Conservation (phyloP, 2,797 vertebrate genomes). For the Rhynchotus rufescens region DNA sequence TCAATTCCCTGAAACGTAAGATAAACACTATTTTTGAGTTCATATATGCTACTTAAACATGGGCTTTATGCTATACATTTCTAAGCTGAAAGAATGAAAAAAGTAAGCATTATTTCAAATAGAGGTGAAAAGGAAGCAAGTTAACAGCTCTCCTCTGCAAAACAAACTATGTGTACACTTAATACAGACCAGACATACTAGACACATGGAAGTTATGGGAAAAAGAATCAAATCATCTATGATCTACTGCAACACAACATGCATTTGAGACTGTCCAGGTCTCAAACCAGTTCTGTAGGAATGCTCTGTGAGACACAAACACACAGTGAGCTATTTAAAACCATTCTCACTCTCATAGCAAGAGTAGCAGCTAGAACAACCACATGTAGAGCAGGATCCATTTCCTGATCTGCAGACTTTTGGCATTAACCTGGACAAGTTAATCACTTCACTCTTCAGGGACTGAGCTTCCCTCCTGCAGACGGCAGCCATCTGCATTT, state of each 20-base stretch:
- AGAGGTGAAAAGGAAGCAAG: neutral
- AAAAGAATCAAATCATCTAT: rapidly evolving
- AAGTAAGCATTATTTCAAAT: neutral
- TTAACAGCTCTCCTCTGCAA: neutral
- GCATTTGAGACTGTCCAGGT: neutral
- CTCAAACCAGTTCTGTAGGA: neutral
- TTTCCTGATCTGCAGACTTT: rapidly evolving
- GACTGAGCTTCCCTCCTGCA: neutral
- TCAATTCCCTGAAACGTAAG: neutral
- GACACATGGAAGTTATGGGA: rapidly evolving
- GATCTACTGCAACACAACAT: rapidly evolving
- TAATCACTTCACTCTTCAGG: neutral
- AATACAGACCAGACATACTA: neutral
- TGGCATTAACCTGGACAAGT: rapidly evolving
- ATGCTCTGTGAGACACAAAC: neutral
- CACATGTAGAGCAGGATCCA: rapidly evolving
- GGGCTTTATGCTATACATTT: neutral
- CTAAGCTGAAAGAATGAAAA: neutral
- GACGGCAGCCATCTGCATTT: rapidly evolving
- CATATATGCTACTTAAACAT: neutral
- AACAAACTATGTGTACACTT: neutral
- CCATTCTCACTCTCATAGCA: rapidly evolving
- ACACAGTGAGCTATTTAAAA: rapidly evolving
- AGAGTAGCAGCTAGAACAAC: rapidly evolving
- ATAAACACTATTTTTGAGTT: neutral